These are phyloP conservation scores for Epinotia ramella DNA, from an alignment of 2,888 invertebrate species.

Conservation along the genomic window DNA sequence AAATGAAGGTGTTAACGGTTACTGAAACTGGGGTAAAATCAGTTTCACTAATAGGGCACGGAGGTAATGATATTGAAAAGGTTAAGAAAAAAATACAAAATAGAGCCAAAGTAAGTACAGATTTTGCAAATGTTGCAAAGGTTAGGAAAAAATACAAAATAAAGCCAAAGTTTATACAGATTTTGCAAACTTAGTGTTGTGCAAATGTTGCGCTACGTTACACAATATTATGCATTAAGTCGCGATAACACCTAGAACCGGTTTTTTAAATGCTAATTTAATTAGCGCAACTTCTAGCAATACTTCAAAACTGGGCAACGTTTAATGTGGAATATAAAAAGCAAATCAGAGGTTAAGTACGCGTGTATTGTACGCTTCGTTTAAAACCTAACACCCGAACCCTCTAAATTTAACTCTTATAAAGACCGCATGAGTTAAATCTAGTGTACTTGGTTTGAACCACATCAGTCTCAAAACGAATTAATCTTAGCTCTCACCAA, in stretches of 20 bases:
- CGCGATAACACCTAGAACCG: slow-evolving; percentile 2
- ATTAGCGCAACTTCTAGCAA: slow-evolving; percentile 2
- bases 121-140: not conserved
- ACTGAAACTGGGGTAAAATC: no score
- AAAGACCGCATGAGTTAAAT: not conserved
- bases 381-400: no score
- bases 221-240: not conserved
- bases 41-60: no score
- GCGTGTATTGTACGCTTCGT: no score
- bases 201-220: not conserved
- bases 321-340: not conserved
- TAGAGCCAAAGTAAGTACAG: not conserved
- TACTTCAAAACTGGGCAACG: not conserved
- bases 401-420: not conserved
- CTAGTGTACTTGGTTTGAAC: not conserved
- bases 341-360: no score
- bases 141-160: no score
- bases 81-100: not conserved
- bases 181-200: not conserved
- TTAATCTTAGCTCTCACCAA: slow-evolving; percentile 3
- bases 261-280: slow-evolving; percentile 12
- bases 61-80: no score
- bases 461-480: not conserved
- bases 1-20: no score
- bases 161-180: not conserved